Percentiles rank a stretch among this genome's conserved stretches.
phyloP scores from a whole-genome alignment of 1,140 invertebrate species.

The Penaeus japonicus region DNA sequence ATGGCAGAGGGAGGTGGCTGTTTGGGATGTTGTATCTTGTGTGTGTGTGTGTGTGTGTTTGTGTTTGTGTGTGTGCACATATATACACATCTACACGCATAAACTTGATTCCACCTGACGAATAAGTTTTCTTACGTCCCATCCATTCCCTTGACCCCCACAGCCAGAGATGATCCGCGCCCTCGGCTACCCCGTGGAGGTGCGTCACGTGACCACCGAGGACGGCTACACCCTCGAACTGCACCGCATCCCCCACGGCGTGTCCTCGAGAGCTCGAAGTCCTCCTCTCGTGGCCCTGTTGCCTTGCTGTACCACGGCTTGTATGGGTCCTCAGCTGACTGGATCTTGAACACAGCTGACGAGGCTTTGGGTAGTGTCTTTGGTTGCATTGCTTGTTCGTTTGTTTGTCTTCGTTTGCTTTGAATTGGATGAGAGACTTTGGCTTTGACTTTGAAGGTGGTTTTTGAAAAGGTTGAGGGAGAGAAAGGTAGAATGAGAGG shows the following conservation, averaged over 20 bases:
- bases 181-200: constrained; percentile 47
- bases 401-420: not conserved
- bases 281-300: constrained; percentile 56
- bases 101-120: no score
- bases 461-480: not conserved
- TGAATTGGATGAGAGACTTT: no score
- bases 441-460: no score
- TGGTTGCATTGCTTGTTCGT: not conserved
- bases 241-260: constrained; percentile 49
- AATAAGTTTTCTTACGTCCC: no score
- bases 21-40: not conserved
- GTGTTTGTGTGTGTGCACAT: not conserved
- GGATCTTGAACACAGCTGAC: constrained; percentile 73
- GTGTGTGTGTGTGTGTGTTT: not conserved
- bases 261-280: not conserved
- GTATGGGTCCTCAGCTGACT: constrained; percentile 78
- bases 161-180: constrained; percentile 49
- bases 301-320: constrained; percentile 80
- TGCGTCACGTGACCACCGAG: constrained; percentile 46
- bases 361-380: constrained; percentile 70
- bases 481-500: not conserved
- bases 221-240: constrained; percentile 58
- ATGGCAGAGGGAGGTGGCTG: not conserved
- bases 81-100: not conserved
- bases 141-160: not conserved